Conservation (phyloP, 2,797 vertebrate species). For the Loris lydekkerianus region DNA sequence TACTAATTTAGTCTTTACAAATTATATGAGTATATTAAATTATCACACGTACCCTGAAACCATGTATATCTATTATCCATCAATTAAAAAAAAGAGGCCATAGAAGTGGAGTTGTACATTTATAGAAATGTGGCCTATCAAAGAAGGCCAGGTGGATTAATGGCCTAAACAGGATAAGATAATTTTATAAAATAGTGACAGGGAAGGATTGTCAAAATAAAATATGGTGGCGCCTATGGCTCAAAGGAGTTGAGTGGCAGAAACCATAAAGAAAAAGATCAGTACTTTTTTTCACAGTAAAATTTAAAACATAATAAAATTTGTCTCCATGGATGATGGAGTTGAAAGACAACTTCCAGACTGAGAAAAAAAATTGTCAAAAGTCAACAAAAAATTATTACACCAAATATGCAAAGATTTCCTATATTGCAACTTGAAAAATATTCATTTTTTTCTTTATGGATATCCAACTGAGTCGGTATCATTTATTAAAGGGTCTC, state of each 20-base stretch:
- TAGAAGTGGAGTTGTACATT: background rate
- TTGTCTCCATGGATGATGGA: background rate
- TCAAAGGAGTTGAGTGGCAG: background rate
- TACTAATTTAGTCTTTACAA: background rate
- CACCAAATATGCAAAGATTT: background rate
- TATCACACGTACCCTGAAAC: background rate
- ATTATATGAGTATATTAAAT: background rate
- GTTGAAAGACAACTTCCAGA: background rate
- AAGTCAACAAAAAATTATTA: background rate
- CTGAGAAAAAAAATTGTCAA: background rate
- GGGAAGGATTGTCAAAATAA: conserved; percentile 48
- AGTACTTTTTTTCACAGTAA: background rate
- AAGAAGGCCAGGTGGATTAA: background rate
- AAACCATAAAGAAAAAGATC: conserved; percentile 31
- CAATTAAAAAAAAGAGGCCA: background rate
- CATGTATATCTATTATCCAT: background rate
- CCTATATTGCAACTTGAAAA: background rate
- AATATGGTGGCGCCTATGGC: background rate
- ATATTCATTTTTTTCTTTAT: background rate
- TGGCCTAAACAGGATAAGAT: background rate
- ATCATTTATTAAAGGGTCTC: background rate
- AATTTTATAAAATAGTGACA: background rate
- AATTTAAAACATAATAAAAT: conserved; percentile 1
- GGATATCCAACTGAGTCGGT: background rate
- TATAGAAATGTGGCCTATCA: background rate